Evolutionary conservation across 2,113 vertebrate genomes (phyloP).

Genomic region (Circaetus gallicus): DNA sequence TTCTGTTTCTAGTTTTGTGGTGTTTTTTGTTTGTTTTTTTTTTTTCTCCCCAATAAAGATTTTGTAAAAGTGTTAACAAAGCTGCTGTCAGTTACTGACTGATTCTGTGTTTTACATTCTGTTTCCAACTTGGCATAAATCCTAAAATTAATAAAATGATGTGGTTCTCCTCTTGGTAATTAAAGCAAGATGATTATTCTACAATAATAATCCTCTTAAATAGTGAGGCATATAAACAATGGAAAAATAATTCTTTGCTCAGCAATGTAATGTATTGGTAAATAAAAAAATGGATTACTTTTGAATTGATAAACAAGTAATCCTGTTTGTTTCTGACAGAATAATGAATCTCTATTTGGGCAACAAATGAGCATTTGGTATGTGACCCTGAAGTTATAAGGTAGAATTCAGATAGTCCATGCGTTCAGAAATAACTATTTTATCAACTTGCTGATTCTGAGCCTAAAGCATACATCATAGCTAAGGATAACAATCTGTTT

Average conservation of each 20-base stretch:
- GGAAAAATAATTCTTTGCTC: slow-evolving; percentile 30
- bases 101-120: slow-evolving; percentile 22
- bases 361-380: slow-evolving; percentile 23
- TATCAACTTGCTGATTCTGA: slow-evolving; percentile 3
- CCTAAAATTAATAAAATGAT: slow-evolving; percentile 51
- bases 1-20: neutral
- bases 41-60: neutral
- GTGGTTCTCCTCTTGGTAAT: slow-evolving; percentile 24
- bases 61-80: slow-evolving; percentile 5
- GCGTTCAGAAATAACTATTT: neutral
- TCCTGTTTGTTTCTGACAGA: slow-evolving; percentile 24
- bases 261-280: slow-evolving; percentile 24
- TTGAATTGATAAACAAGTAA: slow-evolving; percentile 60
- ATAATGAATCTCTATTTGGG: slow-evolving; percentile 35
- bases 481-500: slow-evolving; percentile 19
- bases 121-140: slow-evolving; percentile 46
- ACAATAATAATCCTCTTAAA: slow-evolving; percentile 58
- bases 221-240: slow-evolving; percentile 20
- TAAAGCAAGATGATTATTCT: slow-evolving; percentile 54
- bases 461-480: neutral
- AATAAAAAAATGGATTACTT: slow-evolving; percentile 52
- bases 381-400: slow-evolving; percentile 16
- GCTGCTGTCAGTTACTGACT: neutral
- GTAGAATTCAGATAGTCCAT: neutral
- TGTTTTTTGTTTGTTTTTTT: rapidly evolving